These are phyloP conservation scores for Drosophila greeni DNA, from an alignment of 2,888 invertebrate species.

Conservation along the genomic window DNA sequence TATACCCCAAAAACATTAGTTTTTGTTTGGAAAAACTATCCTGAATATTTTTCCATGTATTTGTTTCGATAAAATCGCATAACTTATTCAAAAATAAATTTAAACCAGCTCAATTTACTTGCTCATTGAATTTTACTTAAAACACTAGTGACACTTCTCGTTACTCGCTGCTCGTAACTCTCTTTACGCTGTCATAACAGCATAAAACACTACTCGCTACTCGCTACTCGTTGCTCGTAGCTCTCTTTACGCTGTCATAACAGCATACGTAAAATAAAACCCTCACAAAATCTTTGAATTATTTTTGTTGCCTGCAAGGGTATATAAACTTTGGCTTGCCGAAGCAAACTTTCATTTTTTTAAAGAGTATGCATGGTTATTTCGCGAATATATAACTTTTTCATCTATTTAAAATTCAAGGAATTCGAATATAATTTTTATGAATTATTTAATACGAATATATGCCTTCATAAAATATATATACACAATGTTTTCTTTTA, in stretches of 20 bases:
- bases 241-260: not conserved
- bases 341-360: not conserved
- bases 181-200: not conserved
- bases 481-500: not conserved
- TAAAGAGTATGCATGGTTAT: not conserved
- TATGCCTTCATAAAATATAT: not conserved
- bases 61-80: not conserved
- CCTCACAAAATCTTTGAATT: not conserved
- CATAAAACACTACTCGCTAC: no score
- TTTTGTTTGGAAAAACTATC: not conserved
- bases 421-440: not conserved
- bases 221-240: not conserved
- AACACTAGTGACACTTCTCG: no score
- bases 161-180: not conserved
- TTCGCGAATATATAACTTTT: conserved; percentile 3
- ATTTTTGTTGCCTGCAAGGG: conserved; percentile 6
- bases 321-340: not conserved
- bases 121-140: not conserved
- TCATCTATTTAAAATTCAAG: conserved; percentile 1
- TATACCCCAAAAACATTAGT: not conserved
- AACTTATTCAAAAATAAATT: not conserved
- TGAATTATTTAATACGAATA: not conserved
- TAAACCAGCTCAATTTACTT: not conserved
- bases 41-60: not conserved
- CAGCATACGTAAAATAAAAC: not conserved